Conservation (phyloP, 2,797 vertebrate species). For the Aplochiton taeniatus region DNA sequence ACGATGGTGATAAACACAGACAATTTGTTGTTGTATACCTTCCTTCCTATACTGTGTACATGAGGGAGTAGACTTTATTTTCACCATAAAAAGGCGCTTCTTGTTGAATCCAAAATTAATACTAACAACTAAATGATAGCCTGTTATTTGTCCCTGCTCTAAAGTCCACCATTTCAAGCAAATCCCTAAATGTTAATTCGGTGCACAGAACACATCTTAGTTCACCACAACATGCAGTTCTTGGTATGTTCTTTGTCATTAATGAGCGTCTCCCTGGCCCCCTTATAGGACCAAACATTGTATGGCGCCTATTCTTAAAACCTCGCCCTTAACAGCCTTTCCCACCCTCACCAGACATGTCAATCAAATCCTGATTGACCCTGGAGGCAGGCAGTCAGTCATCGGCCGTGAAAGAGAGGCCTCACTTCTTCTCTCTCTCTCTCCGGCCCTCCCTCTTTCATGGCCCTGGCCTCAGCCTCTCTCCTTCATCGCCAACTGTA, state of each 20-base stretch:
- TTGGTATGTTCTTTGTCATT: conserved; percentile 69
- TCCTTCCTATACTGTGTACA: too few species aligned
- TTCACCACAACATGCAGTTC: conserved; percentile 56
- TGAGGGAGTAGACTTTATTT: too few species aligned
- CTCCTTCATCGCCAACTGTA: conserved; percentile 3
- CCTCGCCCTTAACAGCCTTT: conserved; percentile 61
- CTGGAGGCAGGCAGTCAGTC: conserved; percentile 72
- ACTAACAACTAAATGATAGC: too few species aligned
- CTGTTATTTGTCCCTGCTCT: too few species aligned
- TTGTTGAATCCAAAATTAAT: too few species aligned
- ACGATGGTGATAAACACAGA: too few species aligned
- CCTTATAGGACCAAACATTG: conserved; percentile 26
- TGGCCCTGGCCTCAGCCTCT: conserved; percentile 6
- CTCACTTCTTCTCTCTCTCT: conserved; percentile 46
- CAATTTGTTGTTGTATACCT: too few species aligned
- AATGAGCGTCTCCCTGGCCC: conserved; percentile 60
- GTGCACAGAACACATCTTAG: conserved; percentile 60
- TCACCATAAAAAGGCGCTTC: too few species aligned
- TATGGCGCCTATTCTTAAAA: background rate
- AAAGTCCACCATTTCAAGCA: too few species aligned
- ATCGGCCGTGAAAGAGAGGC: conserved; percentile 67
- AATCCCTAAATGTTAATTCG: too few species aligned
- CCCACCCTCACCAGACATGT: conserved; percentile 72
- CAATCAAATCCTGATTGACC: conserved; percentile 76
- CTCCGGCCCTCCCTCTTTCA: conserved; percentile 19